Evolutionary conservation across 2,113 vertebrate species (phyloP).

Genomic region (Platysternon megacephalum): DNA sequence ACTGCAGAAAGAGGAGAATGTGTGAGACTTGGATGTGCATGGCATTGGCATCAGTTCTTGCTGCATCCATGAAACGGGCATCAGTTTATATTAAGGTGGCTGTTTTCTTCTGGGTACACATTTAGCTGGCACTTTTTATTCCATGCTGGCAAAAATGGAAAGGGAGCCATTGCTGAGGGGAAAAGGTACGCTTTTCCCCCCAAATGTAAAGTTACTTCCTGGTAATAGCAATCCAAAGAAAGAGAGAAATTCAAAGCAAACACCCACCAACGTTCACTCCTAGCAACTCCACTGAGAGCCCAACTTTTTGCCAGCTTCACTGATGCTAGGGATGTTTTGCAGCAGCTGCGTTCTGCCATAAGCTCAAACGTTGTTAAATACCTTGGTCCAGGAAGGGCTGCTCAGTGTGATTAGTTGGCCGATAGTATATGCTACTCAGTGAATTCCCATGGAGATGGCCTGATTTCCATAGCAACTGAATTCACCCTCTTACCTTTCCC

Average conservation of each 20-base stretch:
- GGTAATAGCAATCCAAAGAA: not conserved
- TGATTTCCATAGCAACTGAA: conserved; percentile 78
- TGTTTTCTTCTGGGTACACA: not conserved
- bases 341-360: not conserved
- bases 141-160: not conserved
- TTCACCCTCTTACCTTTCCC: conserved; percentile 55
- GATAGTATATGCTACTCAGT: conserved; percentile 61
- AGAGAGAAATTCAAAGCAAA: not conserved
- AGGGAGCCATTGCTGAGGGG: not conserved
- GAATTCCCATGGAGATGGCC: conserved; percentile 77
- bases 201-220: not conserved
- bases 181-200: not conserved
- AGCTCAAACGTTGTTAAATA: conserved; percentile 20
- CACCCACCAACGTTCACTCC: not conserved
- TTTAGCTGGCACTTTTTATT: not conserved
- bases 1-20: not conserved
- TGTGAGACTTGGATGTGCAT: not conserved
- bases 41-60: not conserved
- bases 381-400: conserved; percentile 42
- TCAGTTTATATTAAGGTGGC: not conserved
- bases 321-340: not conserved
- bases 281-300: not conserved
- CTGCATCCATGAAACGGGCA: not conserved
- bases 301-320: not conserved
- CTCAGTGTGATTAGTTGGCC: conserved; percentile 63